Evolutionary conservation across 2,888 invertebrate genomes (phyloP).

Genomic region (Brassicogethes aeneus): DNA sequence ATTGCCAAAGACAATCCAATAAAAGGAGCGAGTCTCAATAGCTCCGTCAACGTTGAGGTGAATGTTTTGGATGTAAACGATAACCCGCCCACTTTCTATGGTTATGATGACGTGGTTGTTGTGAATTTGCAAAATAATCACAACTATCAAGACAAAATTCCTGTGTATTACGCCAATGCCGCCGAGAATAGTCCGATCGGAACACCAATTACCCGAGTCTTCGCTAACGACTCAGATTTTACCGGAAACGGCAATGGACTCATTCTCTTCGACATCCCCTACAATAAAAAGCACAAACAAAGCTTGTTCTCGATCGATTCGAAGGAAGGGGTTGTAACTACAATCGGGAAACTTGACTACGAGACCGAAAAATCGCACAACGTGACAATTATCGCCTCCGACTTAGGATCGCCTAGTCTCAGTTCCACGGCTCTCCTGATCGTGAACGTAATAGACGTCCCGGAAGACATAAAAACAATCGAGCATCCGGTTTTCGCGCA

Average conservation of each 20-base stretch:
- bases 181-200: slow-evolving; percentile 70
- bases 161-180: slow-evolving; percentile 67
- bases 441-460: slow-evolving; percentile 58
- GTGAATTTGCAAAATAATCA: slow-evolving; percentile 44
- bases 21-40: slow-evolving; percentile 49
- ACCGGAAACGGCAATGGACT: slow-evolving; percentile 80
- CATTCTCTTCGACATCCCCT: slow-evolving; percentile 66
- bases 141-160: slow-evolving; percentile 50
- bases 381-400: slow-evolving; percentile 73
- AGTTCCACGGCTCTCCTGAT: slow-evolving; percentile 68
- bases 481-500: slow-evolving; percentile 39
- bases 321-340: slow-evolving; percentile 74
- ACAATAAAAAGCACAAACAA: slow-evolving; percentile 49
- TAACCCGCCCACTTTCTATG: slow-evolving; percentile 71
- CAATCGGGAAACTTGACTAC: slow-evolving; percentile 62
- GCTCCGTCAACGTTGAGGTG: slow-evolving; percentile 70
- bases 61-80: slow-evolving; percentile 78
- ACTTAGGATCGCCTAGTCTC: slow-evolving; percentile 74
- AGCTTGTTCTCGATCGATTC: slow-evolving; percentile 73
- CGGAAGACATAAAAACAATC: slow-evolving; percentile 42
- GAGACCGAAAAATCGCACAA: slow-evolving; percentile 60
- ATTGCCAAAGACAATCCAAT: slow-evolving; percentile 65
- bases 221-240: slow-evolving; percentile 79
- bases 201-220: slow-evolving; percentile 62
- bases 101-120: slow-evolving; percentile 56